Conservation (phyloP, 1,140 invertebrate genomes). For the Lordiphosa collinella region DNA sequence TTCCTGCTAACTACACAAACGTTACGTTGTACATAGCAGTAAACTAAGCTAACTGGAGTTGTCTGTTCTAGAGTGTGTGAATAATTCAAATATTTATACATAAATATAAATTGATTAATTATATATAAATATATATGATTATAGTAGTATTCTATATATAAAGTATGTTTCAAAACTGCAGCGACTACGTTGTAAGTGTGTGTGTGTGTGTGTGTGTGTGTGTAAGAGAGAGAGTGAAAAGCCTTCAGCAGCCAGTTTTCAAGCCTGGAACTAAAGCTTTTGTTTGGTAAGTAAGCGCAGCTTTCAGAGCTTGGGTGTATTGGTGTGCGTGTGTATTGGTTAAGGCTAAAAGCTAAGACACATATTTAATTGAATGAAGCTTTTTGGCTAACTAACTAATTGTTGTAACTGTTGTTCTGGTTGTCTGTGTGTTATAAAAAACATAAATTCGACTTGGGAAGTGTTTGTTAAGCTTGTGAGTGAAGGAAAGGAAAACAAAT, state of each 20-base stretch:
- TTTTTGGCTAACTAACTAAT: constrained; percentile 67
- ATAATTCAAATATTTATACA: too few relatives aligned
- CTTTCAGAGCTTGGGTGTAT: constrained; percentile 16
- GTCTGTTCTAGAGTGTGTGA: not conserved
- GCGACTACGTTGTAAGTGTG: constrained; percentile 32
- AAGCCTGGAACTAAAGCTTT: constrained; percentile 19
- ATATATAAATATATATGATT: too few relatives aligned
- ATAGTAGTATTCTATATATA: constrained; percentile 19
- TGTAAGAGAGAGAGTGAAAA: not conserved
- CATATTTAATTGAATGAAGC: constrained; percentile 71
- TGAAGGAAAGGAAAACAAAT: constrained; percentile 10
- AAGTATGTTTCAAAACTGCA: constrained; percentile 41
- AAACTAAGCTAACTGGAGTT: constrained; percentile 26
- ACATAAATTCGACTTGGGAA: constrained; percentile 9
- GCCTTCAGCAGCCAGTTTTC: constrained; percentile 10
- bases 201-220: constrained; percentile 16
- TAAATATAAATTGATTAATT: too few relatives aligned
- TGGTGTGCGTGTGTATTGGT: constrained; percentile 30
- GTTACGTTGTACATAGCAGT: constrained; percentile 35
- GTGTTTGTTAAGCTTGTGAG: too few relatives aligned
- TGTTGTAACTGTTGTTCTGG: constrained; percentile 34
- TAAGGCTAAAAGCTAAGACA: constrained; percentile 69
- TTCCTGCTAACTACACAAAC: constrained; percentile 46
- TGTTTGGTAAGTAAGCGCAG: constrained; percentile 22
- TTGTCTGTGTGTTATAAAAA: constrained; percentile 31